Base-by-base conservation (phyloP, 2,113 vertebrate genomes). In the Callipepla californica region DNA sequence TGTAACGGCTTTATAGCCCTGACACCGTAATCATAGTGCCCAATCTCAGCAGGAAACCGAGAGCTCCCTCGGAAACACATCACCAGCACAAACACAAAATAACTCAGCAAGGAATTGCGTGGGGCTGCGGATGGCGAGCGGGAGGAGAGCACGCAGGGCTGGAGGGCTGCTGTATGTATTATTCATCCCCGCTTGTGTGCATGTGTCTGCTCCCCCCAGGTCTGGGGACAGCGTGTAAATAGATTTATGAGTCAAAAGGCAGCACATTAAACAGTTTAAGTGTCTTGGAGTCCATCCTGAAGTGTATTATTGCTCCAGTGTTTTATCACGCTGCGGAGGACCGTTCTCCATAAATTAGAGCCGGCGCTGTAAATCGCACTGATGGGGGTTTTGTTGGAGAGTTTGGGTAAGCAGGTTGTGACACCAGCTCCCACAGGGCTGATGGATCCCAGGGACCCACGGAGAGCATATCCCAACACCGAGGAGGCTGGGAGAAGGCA, bases 211-310 rank as follows among this genome's bases (percentile, higher is more conserved):
- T 84, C 69, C 79, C 93, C 59, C 83, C 74, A 84, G 94, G 85
- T 25, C 94, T 61, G 50, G 87, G 92, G 92, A 95, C 93, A 88
- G 92, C 13, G 7, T 61, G 92, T 42, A 87, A 92, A 86, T 81
- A 94, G 92, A 97, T 97, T 96, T 95, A 97, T 67, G 93, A 81
- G 95, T 42, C 87, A 91, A 92, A 77, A 92, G 92, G 85, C 92
- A 93, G 91, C 92, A 48, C 80, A 77, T 89, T 89, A 86, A 87
- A 96, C 85, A 81, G 87, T 90, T 94, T 93, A 94, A 96, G 95
- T 90, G 90, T 92, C 96, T 95, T 77, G 70, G 70, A 93, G 94
- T 95, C 92, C 92, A 88, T 93, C 93, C 89, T 89, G 94, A 95
- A 96, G 92, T 87, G 82, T 88, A 84, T 92, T 92, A 95, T 85